Evolutionary conservation across 2,797 vertebrate species (phyloP).

Genomic region (Chelonia mydas): DNA sequence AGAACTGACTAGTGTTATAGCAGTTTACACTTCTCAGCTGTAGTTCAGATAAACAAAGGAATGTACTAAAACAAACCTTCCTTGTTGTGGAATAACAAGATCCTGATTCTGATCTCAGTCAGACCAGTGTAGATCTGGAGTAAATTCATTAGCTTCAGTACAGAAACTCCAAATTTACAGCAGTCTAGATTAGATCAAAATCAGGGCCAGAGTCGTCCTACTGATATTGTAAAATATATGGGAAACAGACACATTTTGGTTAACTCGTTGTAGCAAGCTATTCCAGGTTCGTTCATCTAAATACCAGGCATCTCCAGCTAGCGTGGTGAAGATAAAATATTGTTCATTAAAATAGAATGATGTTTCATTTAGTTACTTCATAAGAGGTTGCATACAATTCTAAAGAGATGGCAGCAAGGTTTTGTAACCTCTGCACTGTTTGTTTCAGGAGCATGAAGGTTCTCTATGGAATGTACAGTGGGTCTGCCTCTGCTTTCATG

Average conservation of each 20-base stretch:
- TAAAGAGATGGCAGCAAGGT: background rate
- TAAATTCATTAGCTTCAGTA: background rate
- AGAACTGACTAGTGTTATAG: background rate
- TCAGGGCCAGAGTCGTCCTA: background rate
- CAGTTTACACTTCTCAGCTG: background rate
- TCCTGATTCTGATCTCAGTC: background rate
- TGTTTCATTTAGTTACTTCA: background rate
- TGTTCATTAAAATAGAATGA: background rate
- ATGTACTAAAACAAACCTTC: background rate
- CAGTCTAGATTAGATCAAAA: background rate
- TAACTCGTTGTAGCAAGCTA: background rate
- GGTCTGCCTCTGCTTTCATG: background rate
- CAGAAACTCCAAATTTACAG: background rate
- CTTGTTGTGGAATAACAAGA: background rate
- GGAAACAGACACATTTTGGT: background rate
- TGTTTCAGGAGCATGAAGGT: background rate
- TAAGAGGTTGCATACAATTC: background rate
- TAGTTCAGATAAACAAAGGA: conserved; percentile 8
- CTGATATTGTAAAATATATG: background rate
- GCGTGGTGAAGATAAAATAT: conserved; percentile 33
- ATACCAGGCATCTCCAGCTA: background rate
- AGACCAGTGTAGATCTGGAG: background rate
- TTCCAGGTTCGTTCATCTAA: background rate
- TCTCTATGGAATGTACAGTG: background rate
- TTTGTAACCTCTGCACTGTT: background rate